These are phyloP conservation scores for Alethe castanea DNA, from an alignment of 2,113 vertebrate genomes.

Conservation along the genomic window DNA sequence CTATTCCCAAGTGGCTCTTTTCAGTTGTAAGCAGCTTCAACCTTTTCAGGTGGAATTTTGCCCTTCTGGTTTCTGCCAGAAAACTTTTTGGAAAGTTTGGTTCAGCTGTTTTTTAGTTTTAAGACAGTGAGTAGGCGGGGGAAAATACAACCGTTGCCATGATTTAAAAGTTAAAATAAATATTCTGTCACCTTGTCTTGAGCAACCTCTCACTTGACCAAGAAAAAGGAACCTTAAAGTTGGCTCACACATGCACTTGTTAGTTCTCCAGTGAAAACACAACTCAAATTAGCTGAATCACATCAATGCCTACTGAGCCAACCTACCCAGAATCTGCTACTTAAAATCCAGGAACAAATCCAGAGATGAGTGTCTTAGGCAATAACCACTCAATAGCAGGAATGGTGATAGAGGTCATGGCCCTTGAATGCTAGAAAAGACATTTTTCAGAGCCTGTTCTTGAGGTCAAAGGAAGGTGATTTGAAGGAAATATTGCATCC, in stretches of 20 bases:
- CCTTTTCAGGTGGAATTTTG: neutral
- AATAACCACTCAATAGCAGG: neutral
- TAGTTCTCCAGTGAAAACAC: conserved; percentile 10
- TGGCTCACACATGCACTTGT: neutral
- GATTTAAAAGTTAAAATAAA: conserved; percentile 20
- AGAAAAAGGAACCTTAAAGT: neutral
- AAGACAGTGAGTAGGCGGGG: neutral
- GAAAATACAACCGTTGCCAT: neutral
- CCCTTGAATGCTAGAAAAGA: neutral
- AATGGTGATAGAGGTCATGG: neutral
- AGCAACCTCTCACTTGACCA: neutral
- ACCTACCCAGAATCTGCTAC: neutral
- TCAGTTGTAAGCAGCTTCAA: neutral
- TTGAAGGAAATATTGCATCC: neutral
- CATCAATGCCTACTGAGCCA: neutral
- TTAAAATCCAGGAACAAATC: neutral
- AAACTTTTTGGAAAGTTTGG: neutral
- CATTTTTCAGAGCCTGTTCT: neutral
- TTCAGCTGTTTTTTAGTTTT: conserved; percentile 5
- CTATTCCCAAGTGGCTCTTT: neutral
- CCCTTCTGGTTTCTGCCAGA: neutral
- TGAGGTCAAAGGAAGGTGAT: neutral
- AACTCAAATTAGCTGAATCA: neutral
- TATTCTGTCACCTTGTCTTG: conserved; percentile 1
- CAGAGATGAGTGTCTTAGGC: neutral